phyloP scores from a whole-genome alignment of 2,888 invertebrate genomes.

The Glyphotaelius pellucidus region DNA sequence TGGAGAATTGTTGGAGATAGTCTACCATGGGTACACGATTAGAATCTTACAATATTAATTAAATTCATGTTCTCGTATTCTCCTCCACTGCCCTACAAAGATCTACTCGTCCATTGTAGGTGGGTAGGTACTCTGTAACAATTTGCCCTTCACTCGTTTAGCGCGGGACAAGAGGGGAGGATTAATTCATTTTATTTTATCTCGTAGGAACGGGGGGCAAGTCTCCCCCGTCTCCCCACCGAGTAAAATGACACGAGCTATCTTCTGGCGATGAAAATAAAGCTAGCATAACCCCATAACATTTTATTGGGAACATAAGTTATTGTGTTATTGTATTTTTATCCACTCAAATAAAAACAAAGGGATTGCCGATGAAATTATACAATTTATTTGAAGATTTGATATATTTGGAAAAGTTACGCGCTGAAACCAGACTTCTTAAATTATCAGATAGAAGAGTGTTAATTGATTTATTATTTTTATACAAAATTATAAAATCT shows the following conservation, averaged over 20 bases:
- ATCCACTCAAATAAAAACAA: neutral
- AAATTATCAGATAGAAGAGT: too few species aligned
- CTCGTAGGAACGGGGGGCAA: constrained; percentile 55
- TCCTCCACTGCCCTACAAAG: constrained; percentile 36
- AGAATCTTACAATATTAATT: neutral
- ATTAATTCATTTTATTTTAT: constrained; percentile 65
- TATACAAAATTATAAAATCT: too few species aligned
- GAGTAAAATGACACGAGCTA: constrained; percentile 54
- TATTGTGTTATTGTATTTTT: constrained; percentile 50
- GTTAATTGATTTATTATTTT: too few species aligned
- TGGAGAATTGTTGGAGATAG: too few species aligned
- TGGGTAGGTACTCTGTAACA: constrained; percentile 51
- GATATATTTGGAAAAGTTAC: too few species aligned
- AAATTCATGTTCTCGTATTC: neutral
- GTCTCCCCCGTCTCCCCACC: constrained; percentile 3
- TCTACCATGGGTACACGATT: too few species aligned
- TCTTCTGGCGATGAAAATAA: constrained; percentile 62
- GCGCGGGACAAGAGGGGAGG: constrained; percentile 62
- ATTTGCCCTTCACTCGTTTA: constrained; percentile 58
- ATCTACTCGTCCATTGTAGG: constrained; percentile 21
- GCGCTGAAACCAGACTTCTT: too few species aligned
- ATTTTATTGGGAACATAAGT: constrained; percentile 61
- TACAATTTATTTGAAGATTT: neutral
- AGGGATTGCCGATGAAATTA: neutral
- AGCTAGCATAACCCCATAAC: constrained; percentile 58